Base-by-base conservation (phyloP, 2,888 invertebrate species). In the Agrilus biguttatus region DNA sequence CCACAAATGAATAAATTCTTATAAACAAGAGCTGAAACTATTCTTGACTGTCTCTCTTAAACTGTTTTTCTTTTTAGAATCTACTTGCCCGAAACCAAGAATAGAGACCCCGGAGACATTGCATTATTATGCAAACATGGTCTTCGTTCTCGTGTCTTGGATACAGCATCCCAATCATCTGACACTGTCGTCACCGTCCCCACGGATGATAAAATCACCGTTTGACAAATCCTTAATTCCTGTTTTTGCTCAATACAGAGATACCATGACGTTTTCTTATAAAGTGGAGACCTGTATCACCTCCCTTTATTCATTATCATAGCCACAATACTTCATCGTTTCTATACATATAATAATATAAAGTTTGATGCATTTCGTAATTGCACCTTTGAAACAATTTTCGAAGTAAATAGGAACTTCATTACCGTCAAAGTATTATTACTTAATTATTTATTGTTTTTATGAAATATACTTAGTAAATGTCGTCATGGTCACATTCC, bases 41-140 rank as follows among this genome's bases (percentile, higher is more conserved):
- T n/a, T n/a, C n/a, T n/a, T n/a, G n/a, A n/a, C n/a, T n/a, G n/a
- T n/a, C n/a, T n/a, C n/a, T n/a, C 8, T 8, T 10, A 32, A 32
- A 14, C 12, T 41, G 13, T 4, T 14, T 13, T 14, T 43, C 34
- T 47, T 59, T 69, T 48, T 57, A 83, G 83, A 56, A 60, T 72
- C 37, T 84, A 82, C 61, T 70, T 86, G 55, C 85, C 85, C 5
- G 86, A 86, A 65, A 85, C 86, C 0, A 71, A 76, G 48, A 80
- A 80, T n/a, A 74, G 69, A 50, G 76, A 79, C 49, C 75, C 83
- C 0, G 63, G 70, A 1, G 78, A 83, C 49, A 70, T 84, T 35
- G 73, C 77, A 1, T 69, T 73, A 34, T 60, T 78, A 5, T 74
- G 83, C 53, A 69, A 73, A 10, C 68, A 72, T 52, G 83, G 84